A percentile compares a stretch with the other conserved stretches of the same genome.
These are phyloP conservation scores for Drosophila burlai DNA, from an alignment of 1,140 invertebrate genomes.

Conservation along the genomic window DNA sequence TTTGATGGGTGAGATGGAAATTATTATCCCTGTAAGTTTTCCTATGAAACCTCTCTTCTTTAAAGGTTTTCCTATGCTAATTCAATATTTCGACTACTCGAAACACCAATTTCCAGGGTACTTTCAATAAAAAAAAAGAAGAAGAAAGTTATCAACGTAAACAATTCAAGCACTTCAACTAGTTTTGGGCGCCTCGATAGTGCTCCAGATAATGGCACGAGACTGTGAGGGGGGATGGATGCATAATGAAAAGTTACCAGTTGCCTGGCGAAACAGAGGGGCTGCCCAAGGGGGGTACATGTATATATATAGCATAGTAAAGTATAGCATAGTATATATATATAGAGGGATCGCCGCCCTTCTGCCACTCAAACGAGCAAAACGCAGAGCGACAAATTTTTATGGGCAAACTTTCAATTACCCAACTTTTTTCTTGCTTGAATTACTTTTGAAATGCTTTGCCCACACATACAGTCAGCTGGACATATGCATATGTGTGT, in stretches of 20 bases:
- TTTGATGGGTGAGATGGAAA: not conserved
- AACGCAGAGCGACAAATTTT: constrained; percentile 76
- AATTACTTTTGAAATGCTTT: constrained; percentile 80
- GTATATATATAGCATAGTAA: not conserved
- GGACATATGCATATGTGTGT: constrained; percentile 45
- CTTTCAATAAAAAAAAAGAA: constrained; percentile 31
- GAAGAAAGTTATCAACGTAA: constrained; percentile 76
- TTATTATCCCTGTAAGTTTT: no score
- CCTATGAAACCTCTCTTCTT: not conserved
- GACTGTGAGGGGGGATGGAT: constrained; percentile 25
- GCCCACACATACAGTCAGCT: constrained; percentile 21
- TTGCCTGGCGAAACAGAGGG: not conserved
- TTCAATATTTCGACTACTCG: not conserved
- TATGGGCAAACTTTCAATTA: constrained; percentile 83
- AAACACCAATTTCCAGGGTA: constrained; percentile 15
- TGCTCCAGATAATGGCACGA: constrained; percentile 67
- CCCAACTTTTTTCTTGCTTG: constrained; percentile 80
- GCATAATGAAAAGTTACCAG: constrained; percentile 74
- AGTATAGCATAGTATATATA: not conserved
- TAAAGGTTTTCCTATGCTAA: not conserved
- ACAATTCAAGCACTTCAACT: constrained; percentile 79
- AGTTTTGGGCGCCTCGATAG: constrained; percentile 77
- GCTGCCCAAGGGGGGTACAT: not conserved
- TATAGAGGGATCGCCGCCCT: constrained; percentile 19
- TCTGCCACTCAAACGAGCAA: constrained; percentile 46